Conservation (phyloP, 1,140 invertebrate species). For the Physella acuta region DNA sequence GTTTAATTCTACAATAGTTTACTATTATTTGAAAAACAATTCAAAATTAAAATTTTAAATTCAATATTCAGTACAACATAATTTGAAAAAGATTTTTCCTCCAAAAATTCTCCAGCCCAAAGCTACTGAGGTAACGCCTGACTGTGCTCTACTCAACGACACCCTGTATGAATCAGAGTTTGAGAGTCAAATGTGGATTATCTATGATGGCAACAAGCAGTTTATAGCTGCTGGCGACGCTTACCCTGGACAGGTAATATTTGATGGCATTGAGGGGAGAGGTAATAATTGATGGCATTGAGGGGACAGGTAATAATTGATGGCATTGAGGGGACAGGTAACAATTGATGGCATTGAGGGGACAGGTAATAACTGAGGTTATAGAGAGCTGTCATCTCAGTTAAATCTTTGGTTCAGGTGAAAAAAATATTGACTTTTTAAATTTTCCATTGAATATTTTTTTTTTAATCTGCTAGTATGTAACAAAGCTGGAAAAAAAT, state of each 20-base stretch:
- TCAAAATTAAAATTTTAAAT: background rate
- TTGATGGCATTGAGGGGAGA: no score
- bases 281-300: no score
- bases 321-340: no score
- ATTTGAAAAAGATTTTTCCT: background rate
- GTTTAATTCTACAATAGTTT: no score
- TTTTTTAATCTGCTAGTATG: slow-evolving; percentile 67
- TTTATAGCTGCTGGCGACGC: slow-evolving; percentile 83
- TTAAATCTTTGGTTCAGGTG: no score
- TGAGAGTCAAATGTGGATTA: slow-evolving; percentile 94
- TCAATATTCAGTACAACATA: background rate
- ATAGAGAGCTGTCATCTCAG: no score
- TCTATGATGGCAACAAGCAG: slow-evolving; percentile 92
- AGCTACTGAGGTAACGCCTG: slow-evolving; percentile 78
- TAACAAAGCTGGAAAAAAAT: slow-evolving; percentile 89
- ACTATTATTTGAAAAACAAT: slow-evolving; percentile 4
- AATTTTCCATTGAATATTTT: no score
- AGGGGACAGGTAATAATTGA: no score
- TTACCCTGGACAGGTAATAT: slow-evolving; percentile 80
- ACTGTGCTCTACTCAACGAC: slow-evolving; percentile 78
- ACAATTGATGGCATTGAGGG: no score
- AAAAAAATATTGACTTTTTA: no score
- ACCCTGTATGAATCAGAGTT: slow-evolving; percentile 91
- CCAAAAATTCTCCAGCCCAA: slow-evolving; percentile 67
- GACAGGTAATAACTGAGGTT: no score